phyloP scores from a whole-genome alignment of 2,888 invertebrate genomes.

The Chaetogeoica ovagalla region DNA sequence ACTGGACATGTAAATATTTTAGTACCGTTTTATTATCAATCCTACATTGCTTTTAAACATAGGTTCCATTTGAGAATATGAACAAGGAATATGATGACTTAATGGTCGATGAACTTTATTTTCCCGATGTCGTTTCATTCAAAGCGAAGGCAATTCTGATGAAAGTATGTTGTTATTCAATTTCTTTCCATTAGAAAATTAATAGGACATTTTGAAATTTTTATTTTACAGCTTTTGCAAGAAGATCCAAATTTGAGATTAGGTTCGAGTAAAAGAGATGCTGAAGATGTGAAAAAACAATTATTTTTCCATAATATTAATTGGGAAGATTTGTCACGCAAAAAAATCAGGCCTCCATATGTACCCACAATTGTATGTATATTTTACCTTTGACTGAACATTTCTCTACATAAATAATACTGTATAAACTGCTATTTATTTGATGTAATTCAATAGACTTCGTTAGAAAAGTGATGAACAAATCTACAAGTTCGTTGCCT shows the following conservation, averaged over 20 bases:
- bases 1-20: conserved; percentile 81
- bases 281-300: conserved; percentile 98
- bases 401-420: not conserved
- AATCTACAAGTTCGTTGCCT: too few species aligned
- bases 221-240: conserved; percentile 71
- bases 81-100: conserved; percentile 99
- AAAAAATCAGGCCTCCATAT: conserved; percentile 95
- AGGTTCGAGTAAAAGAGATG: conserved; percentile 97
- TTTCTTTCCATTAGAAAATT: not conserved
- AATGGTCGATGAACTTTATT: conserved; percentile 98
- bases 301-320: conserved; percentile 96
- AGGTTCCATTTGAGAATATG: conserved; percentile 98
- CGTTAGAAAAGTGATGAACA: conserved; percentile 95
- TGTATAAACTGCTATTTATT: too few species aligned
- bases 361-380: conserved; percentile 92
- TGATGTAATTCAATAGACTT: conserved; percentile 63
- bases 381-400: conserved; percentile 21
- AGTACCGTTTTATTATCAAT: not conserved
- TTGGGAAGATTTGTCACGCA: conserved; percentile 93
- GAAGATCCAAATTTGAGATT: conserved; percentile 97
- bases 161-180: conserved; percentile 66
- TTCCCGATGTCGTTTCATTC: conserved; percentile 93
- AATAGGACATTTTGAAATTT: not conserved
- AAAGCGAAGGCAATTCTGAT: conserved; percentile 99
- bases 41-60: conserved; percentile 55